Conservation (phyloP, 1,140 invertebrate species). For the Heliconius eleuchia region DNA sequence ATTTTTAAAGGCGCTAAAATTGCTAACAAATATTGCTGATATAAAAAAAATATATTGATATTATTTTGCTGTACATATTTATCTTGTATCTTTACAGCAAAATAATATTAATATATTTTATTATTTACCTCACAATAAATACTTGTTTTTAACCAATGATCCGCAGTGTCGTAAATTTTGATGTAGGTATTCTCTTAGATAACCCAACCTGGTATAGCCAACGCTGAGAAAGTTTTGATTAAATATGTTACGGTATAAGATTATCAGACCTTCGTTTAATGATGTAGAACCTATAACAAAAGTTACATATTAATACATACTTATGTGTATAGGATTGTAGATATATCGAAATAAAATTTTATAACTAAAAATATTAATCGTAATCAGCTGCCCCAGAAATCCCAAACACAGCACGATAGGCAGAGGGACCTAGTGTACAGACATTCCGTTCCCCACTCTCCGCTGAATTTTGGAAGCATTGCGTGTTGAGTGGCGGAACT, state of each 20-base stretch:
- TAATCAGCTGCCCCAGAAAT: too few relatives aligned
- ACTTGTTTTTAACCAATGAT: constrained; percentile 20
- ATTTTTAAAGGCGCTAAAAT: too few relatives aligned
- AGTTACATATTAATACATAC: neutral
- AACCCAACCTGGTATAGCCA: constrained; percentile 30
- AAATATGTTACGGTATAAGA: constrained; percentile 43
- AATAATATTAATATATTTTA: constrained; percentile 10
- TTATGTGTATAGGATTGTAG: neutral
- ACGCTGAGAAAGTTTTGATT: constrained; percentile 65
- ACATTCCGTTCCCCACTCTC: too few relatives aligned
- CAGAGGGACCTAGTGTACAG: too few relatives aligned
- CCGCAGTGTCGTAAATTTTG: constrained; percentile 27
- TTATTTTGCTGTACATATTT: too few relatives aligned
- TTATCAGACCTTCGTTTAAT: neutral
- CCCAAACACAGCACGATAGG: too few relatives aligned
- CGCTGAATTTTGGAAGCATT: too few relatives aligned
- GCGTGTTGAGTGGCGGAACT: too few relatives aligned
- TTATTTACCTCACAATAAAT: neutral
- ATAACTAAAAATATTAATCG: too few relatives aligned
- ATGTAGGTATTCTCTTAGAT: constrained; percentile 27
- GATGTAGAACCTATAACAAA: neutral
- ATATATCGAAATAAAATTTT: neutral
- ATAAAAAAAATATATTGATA: too few relatives aligned
- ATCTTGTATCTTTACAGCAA: neutral
- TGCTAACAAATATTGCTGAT: too few relatives aligned